Base-by-base conservation (phyloP, 2,797 vertebrate species). In the Sus cebifrons region DNA sequence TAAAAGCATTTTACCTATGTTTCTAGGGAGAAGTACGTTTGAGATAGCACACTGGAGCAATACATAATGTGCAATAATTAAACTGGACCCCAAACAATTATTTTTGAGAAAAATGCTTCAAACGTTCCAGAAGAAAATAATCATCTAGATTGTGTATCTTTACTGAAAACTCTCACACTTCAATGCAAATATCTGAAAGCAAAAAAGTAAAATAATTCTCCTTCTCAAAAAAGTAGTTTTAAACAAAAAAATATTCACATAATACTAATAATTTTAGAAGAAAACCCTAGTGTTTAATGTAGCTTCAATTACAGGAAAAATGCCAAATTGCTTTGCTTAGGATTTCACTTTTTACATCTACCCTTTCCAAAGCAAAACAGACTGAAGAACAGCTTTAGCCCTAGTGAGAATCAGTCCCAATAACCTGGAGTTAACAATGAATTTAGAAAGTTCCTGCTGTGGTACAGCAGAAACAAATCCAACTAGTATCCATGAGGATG, bases 11-110 rank as follows among this genome's bases (percentile, higher is more conserved):
- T 91, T 49, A 86, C 62, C 16, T 16, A 52, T 84, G 17, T 70
- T 93, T 73, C 12, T 8, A 84, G 18, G 11, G 52, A 94, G 25
- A 94, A 78, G 1, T 44, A 58, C 17, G 56, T 84, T 78, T 75
- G 25, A 75, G n/a, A 87, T n/a, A 81, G 5, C 11, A 94, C 62
- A 27, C 6, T 73, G 25, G 4, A 93, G 16, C 6, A 77, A 79
- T 64, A 67, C 11, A 86, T 60, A 77, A 84, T 89, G 18, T 60
- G 60, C 52, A 91, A 90, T 90, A 92, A 93, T 78, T 93, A 15
- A 89, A 68, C n/a, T 86, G 7, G 5, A 86, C 32, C 18, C 23
- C 70, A 83, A 92, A 40, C 20, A 83, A 3, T 88, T 17, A 91
- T 70, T 97, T 92, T 64, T 93, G 23, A 73, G 52, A 3, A 32